Evolutionary conservation across 2,113 vertebrate genomes (phyloP), one percentile per base, ranked within the genome.

Genomic region (Esox niger): DNA sequence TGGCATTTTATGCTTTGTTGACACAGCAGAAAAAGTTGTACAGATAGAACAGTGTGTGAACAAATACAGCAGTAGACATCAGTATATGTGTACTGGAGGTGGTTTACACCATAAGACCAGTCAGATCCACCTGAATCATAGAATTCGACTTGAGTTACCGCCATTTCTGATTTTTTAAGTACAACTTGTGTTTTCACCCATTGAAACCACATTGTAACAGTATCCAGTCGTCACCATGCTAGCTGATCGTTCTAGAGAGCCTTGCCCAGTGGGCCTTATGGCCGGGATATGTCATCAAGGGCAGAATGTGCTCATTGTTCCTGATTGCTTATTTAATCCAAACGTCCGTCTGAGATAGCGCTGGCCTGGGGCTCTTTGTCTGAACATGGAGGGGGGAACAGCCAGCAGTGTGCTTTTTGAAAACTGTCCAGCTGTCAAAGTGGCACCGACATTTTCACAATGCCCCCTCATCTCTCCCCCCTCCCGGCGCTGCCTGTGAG

Each of bases 341-440:
- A 90, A 87, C 80, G 79, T 76, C 85, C 85, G 84, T 84, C 73
- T 74, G 71, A 64, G 71, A 29, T 64, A 75, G 80, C 73, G 75
- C 79, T 66, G 46, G 59, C 60, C 81, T 57, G 9, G 66, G 57
- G 64, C 84, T 84, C 82, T 85, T 87, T 91, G 88, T 90, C 84
- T 84, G 20, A n/a, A 68, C 79, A 85, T 74, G 70, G 80, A 87
- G 86, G 77, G 87, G 88, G 87, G 83, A 88, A 87, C 81, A 74
- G 86, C 82, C 79, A 86, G 86, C 84, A 88, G 73, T 75, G 78
- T 84, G 82, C 84, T 88, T 89, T 91, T 89, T 86, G 84, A 90
- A 91, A 91, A 92, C 86, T 91, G 88, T 91, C 90, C 89, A 91
- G 89, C 88, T 91, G 89, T 91, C 90, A 92, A 92, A 92, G 89